phyloP scores from a whole-genome alignment of 2,113 vertebrate genomes.

The Sylvia atricapilla region DNA sequence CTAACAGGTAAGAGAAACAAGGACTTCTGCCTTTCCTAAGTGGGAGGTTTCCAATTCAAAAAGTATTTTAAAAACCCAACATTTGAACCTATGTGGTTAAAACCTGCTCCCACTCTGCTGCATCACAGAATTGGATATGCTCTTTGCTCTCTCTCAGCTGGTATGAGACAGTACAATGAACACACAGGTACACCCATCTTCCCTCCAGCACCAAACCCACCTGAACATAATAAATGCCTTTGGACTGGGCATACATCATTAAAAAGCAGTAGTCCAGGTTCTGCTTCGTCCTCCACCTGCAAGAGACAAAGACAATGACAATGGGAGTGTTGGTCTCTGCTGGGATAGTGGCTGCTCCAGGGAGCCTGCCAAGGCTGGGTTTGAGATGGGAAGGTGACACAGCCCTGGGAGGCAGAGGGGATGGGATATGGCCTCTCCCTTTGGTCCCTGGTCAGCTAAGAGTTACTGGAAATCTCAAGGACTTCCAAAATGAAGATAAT shows the following conservation, averaged over 20 bases:
- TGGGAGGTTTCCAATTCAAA: not conserved
- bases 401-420: not conserved
- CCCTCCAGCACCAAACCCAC: conserved; percentile 58
- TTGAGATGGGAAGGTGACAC: not conserved
- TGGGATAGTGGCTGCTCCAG: not conserved
- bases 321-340: not conserved
- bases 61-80: not conserved
- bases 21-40: not conserved
- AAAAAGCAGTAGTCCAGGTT: conserved; percentile 98
- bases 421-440: not conserved
- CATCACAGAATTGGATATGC: not conserved
- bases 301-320: not conserved
- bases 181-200: not conserved
- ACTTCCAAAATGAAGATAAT: not conserved
- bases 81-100: not conserved
- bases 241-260: conserved; percentile 98
- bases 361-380: not conserved
- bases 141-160: not conserved
- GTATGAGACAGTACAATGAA: not conserved
- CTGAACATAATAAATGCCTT: conserved; percentile 96
- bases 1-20: not conserved
- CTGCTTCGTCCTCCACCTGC: conserved; percentile 98
- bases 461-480: not conserved
- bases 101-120: not conserved
- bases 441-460: not conserved